Conservation (phyloP, 2,888 invertebrate genomes). For the Pardosa pseudoannulata region DNA sequence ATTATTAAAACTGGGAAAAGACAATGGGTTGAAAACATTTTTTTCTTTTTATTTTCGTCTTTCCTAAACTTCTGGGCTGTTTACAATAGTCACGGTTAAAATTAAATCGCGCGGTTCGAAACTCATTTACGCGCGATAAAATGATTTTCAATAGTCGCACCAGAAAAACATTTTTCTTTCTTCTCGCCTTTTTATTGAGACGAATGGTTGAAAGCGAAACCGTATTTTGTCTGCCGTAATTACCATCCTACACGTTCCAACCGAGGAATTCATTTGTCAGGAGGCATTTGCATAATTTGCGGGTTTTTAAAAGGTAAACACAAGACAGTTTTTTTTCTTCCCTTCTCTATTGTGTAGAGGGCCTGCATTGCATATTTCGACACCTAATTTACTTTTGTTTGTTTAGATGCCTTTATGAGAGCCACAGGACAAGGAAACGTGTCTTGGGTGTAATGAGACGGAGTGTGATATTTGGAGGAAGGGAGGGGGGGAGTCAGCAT, state of each 20-base stretch:
- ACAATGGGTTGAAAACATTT: background rate
- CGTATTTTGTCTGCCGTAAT: background rate
- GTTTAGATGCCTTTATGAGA: no score
- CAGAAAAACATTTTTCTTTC: slow-evolving; percentile 47
- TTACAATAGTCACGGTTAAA: slow-evolving; percentile 42
- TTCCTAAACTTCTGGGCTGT: slow-evolving; percentile 40
- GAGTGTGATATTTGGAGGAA: no score
- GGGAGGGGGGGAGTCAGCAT: no score
- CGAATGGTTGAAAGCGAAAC: slow-evolving; percentile 43
- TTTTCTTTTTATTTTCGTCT: slow-evolving; percentile 18
- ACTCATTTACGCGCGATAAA: slow-evolving; percentile 57
- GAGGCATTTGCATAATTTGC: background rate
- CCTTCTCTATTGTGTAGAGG: background rate
- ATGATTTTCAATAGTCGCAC: slow-evolving; percentile 69
- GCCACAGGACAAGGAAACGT: no score
- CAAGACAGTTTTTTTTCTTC: background rate
- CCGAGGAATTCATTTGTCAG: background rate
- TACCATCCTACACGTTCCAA: background rate
- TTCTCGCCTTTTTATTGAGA: slow-evolving; percentile 61
- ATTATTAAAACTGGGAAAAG: slow-evolving; percentile 23
- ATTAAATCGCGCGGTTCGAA: slow-evolving; percentile 65
- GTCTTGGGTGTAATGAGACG: no score
- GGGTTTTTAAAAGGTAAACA: background rate
- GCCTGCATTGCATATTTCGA: background rate
- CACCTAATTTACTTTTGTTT: background rate